Evolutionary conservation across 2,113 vertebrate genomes (phyloP), one percentile per base, ranked within the genome.

Genomic region (Alexandromys fortis): DNA sequence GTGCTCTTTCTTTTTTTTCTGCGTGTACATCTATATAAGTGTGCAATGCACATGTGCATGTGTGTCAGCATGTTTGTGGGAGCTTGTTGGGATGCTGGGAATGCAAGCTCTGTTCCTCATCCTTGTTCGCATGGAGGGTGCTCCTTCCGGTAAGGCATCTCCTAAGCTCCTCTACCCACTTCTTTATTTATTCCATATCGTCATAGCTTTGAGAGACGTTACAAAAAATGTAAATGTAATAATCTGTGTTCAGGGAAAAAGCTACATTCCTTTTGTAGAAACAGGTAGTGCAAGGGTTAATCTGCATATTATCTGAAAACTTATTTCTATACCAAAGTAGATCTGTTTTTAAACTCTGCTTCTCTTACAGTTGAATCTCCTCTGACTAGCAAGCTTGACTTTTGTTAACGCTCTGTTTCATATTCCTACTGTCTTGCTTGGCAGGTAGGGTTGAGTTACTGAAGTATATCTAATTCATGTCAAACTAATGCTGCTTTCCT

Each of bases 361-460:
- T 92, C n/a, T 14, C 79, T 95, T 92, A 89, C 7, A 73, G 52
- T 72, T 93, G 94, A 95, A 95, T 87, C 17, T 89, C 49, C 87
- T 1, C 88, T 93, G 63, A 90, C 75, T 61, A 96, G 86, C 52
- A 52, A 97, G 92, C 86, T 63, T 58, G 35, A 87, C 75, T 94
- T 97, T 81, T 95, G 63, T 73, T 94, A 97, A 92, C 86, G 90
- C 89, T 94, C 90, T 92, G 90, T 92, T 96, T 96, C 78, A 89
- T 85, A 91, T 91, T 92, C 93, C 89, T 96, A 95, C 91, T 19
- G 49, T 94, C 91, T 97, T 95, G 95, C 95, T 96, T 97, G 96
- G 94, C 92, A 97, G 78, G 63, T 92, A 49, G 86, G 65, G 63
- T 82, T 95, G 42, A 95, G 77, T 94, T 91, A 81, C 81, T 92